Conservation (phyloP, 2,888 invertebrate species). For the Catonia carolina region DNA sequence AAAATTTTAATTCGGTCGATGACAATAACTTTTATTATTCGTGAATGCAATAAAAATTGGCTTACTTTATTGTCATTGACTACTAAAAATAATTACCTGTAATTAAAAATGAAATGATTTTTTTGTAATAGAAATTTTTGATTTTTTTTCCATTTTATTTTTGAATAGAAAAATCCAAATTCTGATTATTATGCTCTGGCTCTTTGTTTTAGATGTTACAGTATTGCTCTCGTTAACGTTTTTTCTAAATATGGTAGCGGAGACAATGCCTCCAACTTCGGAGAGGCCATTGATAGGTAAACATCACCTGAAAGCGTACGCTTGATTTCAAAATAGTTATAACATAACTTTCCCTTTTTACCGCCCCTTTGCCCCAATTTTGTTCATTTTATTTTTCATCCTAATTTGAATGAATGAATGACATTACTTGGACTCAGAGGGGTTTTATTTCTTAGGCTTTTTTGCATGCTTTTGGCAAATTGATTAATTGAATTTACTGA, state of each 20-base stretch:
- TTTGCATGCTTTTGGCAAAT: constrained; percentile 9
- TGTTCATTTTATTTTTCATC: too few species aligned
- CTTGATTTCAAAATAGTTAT: too few species aligned
- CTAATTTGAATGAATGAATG: constrained; percentile 30
- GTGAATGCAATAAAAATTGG: too few species aligned
- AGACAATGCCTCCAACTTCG: constrained; percentile 56
- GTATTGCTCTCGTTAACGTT: constrained; percentile 55
- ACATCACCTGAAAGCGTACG: constrained; percentile 16
- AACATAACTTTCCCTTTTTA: constrained; percentile 22
- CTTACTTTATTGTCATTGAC: too few species aligned
- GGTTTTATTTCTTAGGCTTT: constrained; percentile 20
- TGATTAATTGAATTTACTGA: not conserved
- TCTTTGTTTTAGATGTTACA: constrained; percentile 46
- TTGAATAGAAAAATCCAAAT: not conserved
- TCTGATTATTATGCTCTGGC: constrained; percentile 15
- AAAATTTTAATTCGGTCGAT: too few species aligned
- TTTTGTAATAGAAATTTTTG: not conserved
- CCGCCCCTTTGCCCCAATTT: constrained; percentile 19
- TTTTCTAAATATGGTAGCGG: constrained; percentile 54
- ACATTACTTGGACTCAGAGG: constrained; percentile 40
- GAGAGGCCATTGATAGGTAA: constrained; percentile 57
- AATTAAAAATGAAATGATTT: too few species aligned
- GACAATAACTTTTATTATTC: too few species aligned
- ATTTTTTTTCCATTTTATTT: not conserved
- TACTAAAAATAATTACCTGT: too few species aligned